Conservation (phyloP, 1,140 invertebrate genomes). For the Nebria ingens region DNA sequence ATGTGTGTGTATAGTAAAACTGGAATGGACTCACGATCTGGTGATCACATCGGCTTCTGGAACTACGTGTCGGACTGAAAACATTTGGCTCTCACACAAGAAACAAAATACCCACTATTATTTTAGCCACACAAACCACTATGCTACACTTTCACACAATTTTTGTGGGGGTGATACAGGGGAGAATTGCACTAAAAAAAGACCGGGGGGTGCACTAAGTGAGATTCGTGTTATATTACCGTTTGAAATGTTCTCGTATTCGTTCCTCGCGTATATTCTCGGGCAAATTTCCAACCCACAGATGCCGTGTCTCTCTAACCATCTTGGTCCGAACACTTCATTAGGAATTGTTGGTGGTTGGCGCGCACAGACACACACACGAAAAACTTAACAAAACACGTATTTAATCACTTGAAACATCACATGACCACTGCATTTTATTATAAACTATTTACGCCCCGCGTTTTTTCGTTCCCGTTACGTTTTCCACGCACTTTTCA, state of each 20-base stretch:
- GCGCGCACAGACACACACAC: slow-evolving; percentile 20
- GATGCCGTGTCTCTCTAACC: slow-evolving; percentile 99
- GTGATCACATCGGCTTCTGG: not conserved
- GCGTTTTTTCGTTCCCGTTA: not conserved
- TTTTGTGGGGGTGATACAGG: not conserved
- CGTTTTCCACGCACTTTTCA: slow-evolving; percentile 10
- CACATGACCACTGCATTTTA: slow-evolving; percentile 10
- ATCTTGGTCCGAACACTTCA: slow-evolving; percentile 77
- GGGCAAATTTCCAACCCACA: slow-evolving; percentile 99
- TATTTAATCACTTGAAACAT: slow-evolving; percentile 23
- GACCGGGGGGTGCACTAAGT: not conserved
- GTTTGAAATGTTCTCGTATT: slow-evolving; percentile 94
- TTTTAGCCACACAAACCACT: not conserved
- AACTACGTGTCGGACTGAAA: not conserved
- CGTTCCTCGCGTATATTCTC: slow-evolving; percentile 94
- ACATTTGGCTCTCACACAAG: slow-evolving; percentile 2
- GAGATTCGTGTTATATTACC: slow-evolving; percentile 53
- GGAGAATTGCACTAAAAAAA: not conserved
- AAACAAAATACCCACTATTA: not conserved
- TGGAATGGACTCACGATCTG: slow-evolving; percentile 1
- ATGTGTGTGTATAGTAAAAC: not conserved
- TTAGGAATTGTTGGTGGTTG: slow-evolving; percentile 49
- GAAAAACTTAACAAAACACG: slow-evolving; percentile 25
- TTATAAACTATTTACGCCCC: slow-evolving; percentile 13
- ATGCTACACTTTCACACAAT: not conserved